These are phyloP conservation scores for Cavia aperea DNA, from an alignment of 2,113 vertebrate species.

Conservation along the genomic window DNA sequence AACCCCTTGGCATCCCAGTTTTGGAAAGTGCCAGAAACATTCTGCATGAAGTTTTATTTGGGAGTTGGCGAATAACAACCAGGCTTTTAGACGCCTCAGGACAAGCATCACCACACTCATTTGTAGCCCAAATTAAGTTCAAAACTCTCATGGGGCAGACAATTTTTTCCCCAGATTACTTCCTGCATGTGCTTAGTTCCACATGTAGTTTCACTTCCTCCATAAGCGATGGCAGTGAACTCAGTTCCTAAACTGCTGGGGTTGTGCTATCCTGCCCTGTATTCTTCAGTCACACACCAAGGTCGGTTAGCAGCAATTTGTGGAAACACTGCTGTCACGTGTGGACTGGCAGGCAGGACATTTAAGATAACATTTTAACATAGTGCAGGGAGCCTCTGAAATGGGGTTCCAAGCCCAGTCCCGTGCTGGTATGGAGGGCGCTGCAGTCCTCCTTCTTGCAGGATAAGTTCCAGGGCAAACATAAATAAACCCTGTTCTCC, in stretches of 20 bases:
- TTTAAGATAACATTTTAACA: conserved; percentile 7
- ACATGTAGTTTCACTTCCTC: background rate
- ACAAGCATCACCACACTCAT: conserved; percentile 19
- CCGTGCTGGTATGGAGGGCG: background rate
- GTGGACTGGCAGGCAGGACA: background rate
- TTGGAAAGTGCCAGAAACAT: conserved; percentile 31
- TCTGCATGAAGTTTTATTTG: conserved; percentile 37
- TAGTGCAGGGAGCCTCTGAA: background rate
- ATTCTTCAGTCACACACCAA: conserved; percentile 27
- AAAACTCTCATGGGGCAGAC: background rate
- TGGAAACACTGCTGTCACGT: background rate
- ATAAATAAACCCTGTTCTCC: background rate
- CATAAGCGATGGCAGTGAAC: conserved; percentile 9
- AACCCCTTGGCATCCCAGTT: background rate
- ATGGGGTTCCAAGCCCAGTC: background rate
- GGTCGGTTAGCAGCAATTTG: background rate
- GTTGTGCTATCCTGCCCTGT: background rate
- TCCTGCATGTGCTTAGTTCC: conserved; percentile 6
- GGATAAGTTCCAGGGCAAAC: background rate
- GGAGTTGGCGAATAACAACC: conserved; percentile 23
- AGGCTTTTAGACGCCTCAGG: conserved; percentile 6
- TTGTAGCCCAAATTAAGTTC: conserved; percentile 2
- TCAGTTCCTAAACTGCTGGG: conserved; percentile 1
- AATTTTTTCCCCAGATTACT: background rate
- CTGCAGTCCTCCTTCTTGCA: background rate